These are phyloP conservation scores for Pempheris klunzingeri DNA, from an alignment of 2,797 vertebrate genomes.

Conservation along the genomic window DNA sequence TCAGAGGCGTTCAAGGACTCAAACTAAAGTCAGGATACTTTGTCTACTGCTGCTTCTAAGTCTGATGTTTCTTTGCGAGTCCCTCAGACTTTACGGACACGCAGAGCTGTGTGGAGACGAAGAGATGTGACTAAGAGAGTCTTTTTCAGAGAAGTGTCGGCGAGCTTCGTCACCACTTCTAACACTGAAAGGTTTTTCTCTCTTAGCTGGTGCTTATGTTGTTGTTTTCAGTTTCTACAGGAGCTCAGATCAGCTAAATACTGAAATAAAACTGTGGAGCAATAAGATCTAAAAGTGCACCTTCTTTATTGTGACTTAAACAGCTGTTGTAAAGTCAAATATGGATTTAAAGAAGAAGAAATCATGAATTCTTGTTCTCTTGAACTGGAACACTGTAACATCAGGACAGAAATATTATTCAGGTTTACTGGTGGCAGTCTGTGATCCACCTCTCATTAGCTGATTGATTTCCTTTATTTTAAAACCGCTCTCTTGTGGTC, in stretches of 20 bases:
- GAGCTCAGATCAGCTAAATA: background rate
- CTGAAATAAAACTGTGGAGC: too few relatives aligned
- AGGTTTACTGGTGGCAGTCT: background rate
- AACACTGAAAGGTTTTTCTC: background rate
- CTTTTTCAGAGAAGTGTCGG: background rate
- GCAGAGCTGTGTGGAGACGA: background rate
- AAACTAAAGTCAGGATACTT: too few relatives aligned
- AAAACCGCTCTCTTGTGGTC: background rate
- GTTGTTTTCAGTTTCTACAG: background rate
- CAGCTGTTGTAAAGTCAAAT: background rate
- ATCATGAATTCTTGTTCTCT: background rate
- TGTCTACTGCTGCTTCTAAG: too few relatives aligned
- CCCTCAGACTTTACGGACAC: background rate
- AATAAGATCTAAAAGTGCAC: too few relatives aligned
- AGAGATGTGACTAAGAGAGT: background rate
- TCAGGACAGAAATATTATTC: background rate
- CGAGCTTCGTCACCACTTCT: background rate
- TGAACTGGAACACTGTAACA: background rate
- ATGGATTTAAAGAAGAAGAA: background rate
- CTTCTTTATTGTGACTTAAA: too few relatives aligned
- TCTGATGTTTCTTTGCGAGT: background rate
- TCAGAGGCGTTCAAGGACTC: too few relatives aligned
- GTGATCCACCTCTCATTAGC: background rate
- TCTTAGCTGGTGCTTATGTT: background rate
- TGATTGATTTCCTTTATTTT: background rate